These are phyloP conservation scores for Hippasteria phrygiana DNA, from an alignment of 53 echinoderm and acorn worm genomes.

Conservation along the genomic window DNA sequence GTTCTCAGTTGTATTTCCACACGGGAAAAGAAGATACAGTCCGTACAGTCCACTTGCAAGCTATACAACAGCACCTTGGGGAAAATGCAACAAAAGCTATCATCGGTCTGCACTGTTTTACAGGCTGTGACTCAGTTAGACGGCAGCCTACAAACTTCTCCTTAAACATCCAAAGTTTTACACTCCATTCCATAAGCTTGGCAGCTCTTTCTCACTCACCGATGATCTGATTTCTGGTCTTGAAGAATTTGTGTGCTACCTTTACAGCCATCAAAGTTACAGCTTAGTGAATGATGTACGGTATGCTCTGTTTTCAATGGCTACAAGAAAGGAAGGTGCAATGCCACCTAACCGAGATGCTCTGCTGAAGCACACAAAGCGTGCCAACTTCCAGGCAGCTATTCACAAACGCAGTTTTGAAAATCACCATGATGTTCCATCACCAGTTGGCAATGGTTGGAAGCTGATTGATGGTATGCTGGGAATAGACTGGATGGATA, in stretches of 20 bases:
- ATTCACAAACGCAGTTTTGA: constrained; percentile 57
- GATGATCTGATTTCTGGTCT: not conserved
- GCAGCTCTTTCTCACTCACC: constrained; percentile 17
- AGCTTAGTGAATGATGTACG: constrained; percentile 47
- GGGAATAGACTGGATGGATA: constrained; percentile 52
- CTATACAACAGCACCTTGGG: constrained; percentile 38
- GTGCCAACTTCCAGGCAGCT: constrained; percentile 77
- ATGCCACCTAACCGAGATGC: constrained; percentile 80
- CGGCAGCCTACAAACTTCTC: constrained; percentile 63
- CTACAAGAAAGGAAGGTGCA: constrained; percentile 27
- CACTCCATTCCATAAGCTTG: constrained; percentile 25
- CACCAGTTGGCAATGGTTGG: constrained; percentile 66
- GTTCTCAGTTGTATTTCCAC: constrained; percentile 54
- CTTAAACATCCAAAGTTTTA: not conserved
- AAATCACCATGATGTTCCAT: constrained; percentile 29
- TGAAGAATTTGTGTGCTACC: constrained; percentile 50
- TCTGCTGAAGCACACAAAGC: constrained; percentile 53
- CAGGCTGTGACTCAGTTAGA: constrained; percentile 81
- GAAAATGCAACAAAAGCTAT: constrained; percentile 25
- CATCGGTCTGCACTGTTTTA: constrained; percentile 65
- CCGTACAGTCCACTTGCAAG: constrained; percentile 49
- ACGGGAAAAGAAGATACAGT: constrained; percentile 55
- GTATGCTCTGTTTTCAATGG: constrained; percentile 54
- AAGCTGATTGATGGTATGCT: constrained; percentile 18
- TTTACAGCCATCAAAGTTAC: constrained; percentile 60